Evolutionary conservation across 2,113 vertebrate genomes (phyloP), one percentile per base, ranked within the genome.

Genomic region (Emydura subglobosa): DNA sequence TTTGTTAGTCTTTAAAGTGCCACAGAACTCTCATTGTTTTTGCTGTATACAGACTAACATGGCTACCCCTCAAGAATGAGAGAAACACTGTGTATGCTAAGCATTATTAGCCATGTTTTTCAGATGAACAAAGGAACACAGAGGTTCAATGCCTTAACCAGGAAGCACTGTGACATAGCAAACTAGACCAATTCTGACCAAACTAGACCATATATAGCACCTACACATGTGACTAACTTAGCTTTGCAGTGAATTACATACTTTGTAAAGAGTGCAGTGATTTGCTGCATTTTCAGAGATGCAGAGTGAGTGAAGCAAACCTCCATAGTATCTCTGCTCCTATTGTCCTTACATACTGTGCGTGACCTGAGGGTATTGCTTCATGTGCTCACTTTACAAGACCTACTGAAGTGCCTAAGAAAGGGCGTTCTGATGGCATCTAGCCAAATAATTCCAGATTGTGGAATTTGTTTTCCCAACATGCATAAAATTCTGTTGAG

Each of bases 241-340:
- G 61, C 61, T n/a, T n/a, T 68, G 14, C 34, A 34, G 16, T 19
- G 31, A n/a, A n/a, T 68, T 68, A 68, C 16, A 4, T 91, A 42
- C 83, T 65, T 8, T 83, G 74, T 72, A 81, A 91, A 94, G 89
- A 42, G 34, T 68, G 57, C 14, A 51, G 39, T 82, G 78, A 25
- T 94, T 87, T 82, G 44, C 88, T 80, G 93, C 47, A 44, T 89
- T 88, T 91, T 80, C 51, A 79, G 87, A 93, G 72, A 12, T 86
- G 55, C 84, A 76, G 19, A 34, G 68, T 8, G 21, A 89, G 80
- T 8, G 76, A 81, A 44, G 39, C 79, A 94, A 0, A n/a, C 72
- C 92, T 61, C 17, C 57, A 5, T 24, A 81, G 29, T 92, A 82
- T 76, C 39, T 34, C 34, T 34, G 78, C 5, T 82, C 7, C 61